Conservation (phyloP, 2,797 vertebrate genomes). For the Schizothorax lantsangensis region DNA sequence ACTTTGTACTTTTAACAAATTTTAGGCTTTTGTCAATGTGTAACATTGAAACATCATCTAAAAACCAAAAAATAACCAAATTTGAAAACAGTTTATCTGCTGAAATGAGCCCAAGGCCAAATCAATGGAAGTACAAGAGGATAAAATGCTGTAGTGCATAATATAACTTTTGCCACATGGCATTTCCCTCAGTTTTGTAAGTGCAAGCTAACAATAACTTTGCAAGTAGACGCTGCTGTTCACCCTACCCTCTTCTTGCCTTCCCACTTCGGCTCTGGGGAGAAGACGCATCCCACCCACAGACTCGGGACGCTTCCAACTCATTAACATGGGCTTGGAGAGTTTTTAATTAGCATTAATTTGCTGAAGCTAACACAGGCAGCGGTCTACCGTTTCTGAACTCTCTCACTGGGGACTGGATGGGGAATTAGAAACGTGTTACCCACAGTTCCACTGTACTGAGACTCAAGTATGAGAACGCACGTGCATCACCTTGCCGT, state of each 20-base stretch:
- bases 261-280: slow-evolving; percentile 46
- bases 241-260: slow-evolving; percentile 28
- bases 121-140: not conserved
- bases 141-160: not conserved
- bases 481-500: slow-evolving; percentile 23
- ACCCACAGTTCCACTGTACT: slow-evolving; percentile 26
- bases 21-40: not conserved
- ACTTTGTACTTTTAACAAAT: not conserved
- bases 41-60: too few species aligned
- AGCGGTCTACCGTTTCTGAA: slow-evolving; percentile 52
- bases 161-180: not conserved
- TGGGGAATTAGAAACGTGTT: slow-evolving; percentile 48
- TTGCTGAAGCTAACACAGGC: slow-evolving; percentile 49
- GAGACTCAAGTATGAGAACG: slow-evolving; percentile 27
- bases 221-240: slow-evolving; percentile 24
- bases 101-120: not conserved
- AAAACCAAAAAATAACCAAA: not conserved
- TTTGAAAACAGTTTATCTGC: not conserved
- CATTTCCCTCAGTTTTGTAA: slow-evolving; percentile 27
- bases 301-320: slow-evolving; percentile 61
- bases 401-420: slow-evolving; percentile 51
- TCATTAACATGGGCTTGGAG: slow-evolving; percentile 65
- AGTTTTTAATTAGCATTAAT: slow-evolving; percentile 70
- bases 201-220: slow-evolving; percentile 24
- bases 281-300: slow-evolving; percentile 62